A percentile compares a stretch with the other conserved stretches of the same genome.
These are phyloP conservation scores for Amphipoea lucens DNA, from an alignment of 2,888 invertebrate genomes.

Conservation along the genomic window DNA sequence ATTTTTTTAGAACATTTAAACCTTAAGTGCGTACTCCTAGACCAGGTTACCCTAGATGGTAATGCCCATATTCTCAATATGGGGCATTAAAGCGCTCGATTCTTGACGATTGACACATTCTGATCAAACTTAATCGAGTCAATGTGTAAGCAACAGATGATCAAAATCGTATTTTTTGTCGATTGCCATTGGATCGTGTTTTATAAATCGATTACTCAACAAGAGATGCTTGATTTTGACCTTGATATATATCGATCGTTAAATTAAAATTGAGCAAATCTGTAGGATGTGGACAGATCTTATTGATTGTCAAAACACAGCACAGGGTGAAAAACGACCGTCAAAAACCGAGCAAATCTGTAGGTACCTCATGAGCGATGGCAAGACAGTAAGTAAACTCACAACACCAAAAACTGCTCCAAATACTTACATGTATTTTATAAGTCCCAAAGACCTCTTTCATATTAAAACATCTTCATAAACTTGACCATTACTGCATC, in stretches of 20 bases:
- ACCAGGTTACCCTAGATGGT: too few relatives aligned
- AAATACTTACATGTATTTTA: neutral
- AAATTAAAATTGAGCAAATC: neutral
- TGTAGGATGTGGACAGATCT: neutral
- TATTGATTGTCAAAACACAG: neutral
- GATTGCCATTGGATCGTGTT: neutral
- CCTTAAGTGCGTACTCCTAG: too few relatives aligned
- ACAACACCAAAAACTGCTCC: neutral
- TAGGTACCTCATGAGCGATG: too few relatives aligned
- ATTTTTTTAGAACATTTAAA: too few relatives aligned
- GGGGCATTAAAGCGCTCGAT: neutral
- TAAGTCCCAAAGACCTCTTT: neutral
- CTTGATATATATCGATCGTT: neutral
- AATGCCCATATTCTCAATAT: neutral
- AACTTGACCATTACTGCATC: constrained; percentile 44
- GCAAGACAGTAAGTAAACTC: too few relatives aligned
- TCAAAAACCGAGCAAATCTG: neutral
- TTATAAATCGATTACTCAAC: neutral
- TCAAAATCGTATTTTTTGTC: neutral
- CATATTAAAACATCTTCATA: neutral
- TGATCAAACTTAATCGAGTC: too few relatives aligned
- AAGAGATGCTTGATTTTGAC: neutral
- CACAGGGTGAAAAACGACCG: neutral
- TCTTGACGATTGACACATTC: neutral
- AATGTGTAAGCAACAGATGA: neutral